Base-by-base conservation (phyloP, 1,140 invertebrate species). In the Drosophila athabasca region DNA sequence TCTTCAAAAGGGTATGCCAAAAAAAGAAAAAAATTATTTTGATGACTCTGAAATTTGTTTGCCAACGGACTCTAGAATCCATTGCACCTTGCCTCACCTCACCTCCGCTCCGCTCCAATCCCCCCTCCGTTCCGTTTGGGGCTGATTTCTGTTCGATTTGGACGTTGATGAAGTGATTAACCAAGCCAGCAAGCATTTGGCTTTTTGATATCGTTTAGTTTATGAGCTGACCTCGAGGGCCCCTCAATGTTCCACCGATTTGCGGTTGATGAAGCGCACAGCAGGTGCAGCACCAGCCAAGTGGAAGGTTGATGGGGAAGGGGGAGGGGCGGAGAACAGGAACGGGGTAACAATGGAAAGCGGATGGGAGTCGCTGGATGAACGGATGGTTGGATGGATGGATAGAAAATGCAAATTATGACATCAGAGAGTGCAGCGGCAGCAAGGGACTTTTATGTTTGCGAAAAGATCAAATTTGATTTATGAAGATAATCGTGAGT, bases 151-250 rank as follows among this genome's bases (percentile, higher is more conserved):
- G 45, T 45, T 24, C 61, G 72, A 77, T 76, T 66, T 66, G 70
- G 82, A 85, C 82, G 74, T 87, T 87, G 82, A 85, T 85, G 74
- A 85, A 85, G 82, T 82, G 82, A 85, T 85, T 85, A 85, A 72
- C 74, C 67, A 67, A 73, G 73, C 68, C 73, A 64, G 51, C 51
- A 9, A 66, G 77, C 77, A 51, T 64, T 65, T 52, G 72, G 24
- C 41, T 77, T 67, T 58, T 59, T 58, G 65, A 81, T 68, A 87
- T 66, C 78, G 66, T 76, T 85, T 85, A 85, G 74, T 62, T 85
- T 75, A 87, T 88, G 70, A 78, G 58, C 15, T 46, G 59, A 73
- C 66, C 66, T 69, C 66, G 64, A 68, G 66, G 66, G 64, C 51
- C 17, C 50, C 51, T 48, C 51, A 31, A 67, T 55, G 65, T 55